Conservation (phyloP, 2,888 invertebrate species). For the Hypsopygia costalis region DNA sequence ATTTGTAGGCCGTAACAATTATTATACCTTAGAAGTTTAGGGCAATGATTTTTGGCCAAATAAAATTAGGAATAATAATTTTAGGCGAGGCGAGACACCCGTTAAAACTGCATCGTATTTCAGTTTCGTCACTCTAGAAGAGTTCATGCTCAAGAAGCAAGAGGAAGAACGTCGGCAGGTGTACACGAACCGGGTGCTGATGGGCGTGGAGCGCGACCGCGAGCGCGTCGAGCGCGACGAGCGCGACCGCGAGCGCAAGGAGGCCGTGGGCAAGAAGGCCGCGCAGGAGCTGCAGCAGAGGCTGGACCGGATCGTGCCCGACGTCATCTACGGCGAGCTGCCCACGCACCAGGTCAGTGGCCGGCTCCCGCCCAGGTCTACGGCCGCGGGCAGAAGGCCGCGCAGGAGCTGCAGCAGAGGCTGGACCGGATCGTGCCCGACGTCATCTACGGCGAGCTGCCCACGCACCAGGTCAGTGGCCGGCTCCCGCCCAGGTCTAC, state of each 20-base stretch:
- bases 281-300: conserved; percentile 33
- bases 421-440: conserved; percentile 68
- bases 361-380: too few species aligned
- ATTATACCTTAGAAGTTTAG: too few species aligned
- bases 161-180: conserved; percentile 44
- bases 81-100: too few species aligned
- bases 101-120: too few species aligned
- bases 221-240: conserved; percentile 58
- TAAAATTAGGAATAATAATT: too few species aligned
- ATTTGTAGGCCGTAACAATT: too few species aligned
- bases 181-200: conserved; percentile 77
- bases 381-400: neutral
- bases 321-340: conserved; percentile 77
- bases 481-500: too few species aligned
- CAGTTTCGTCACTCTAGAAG: conserved; percentile 87
- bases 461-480: neutral
- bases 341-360: conserved; percentile 2
- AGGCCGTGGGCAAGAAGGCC: neutral
- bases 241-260: conserved; percentile 44
- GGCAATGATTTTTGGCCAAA: too few species aligned
- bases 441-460: conserved; percentile 75
- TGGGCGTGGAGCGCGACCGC: conserved; percentile 71
- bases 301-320: conserved; percentile 63
- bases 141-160: conserved; percentile 89
- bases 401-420: conserved; percentile 33